Conservation (phyloP, 1,140 invertebrate species). For the Mizuhopecten yessoensis region DNA sequence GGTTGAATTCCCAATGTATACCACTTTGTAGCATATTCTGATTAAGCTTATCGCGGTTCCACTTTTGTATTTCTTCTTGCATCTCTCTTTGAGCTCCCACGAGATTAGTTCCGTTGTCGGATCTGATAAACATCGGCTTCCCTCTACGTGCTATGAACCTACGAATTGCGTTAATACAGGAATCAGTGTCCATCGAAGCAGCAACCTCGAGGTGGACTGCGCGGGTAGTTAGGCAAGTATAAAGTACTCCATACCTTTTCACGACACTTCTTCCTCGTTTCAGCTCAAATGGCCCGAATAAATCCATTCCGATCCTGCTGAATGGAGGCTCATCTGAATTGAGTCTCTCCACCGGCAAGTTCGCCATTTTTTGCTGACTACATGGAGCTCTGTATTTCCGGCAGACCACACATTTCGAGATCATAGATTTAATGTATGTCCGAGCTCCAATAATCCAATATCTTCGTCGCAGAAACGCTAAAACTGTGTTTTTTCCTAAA, state of each 20-base stretch:
- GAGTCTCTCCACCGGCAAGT: conserved; percentile 66
- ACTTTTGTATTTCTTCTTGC: conserved; percentile 55
- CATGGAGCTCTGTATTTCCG: conserved; percentile 56
- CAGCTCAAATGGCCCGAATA: conserved; percentile 66
- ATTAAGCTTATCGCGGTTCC: conserved; percentile 61
- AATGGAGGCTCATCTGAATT: conserved; percentile 63
- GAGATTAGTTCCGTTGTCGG: conserved; percentile 67
- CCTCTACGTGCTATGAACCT: conserved; percentile 66
- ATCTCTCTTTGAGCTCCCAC: conserved; percentile 69
- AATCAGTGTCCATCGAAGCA: conserved; percentile 57
- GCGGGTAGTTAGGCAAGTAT: conserved; percentile 44
- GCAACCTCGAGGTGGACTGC: conserved; percentile 62
- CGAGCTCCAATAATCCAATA: conserved; percentile 58
- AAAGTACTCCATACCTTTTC: conserved; percentile 44
- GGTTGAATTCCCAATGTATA: conserved; percentile 83
- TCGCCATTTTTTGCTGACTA: conserved; percentile 63
- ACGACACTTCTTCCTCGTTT: conserved; percentile 40
- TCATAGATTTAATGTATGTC: conserved; percentile 44
- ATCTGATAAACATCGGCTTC: conserved; percentile 54
- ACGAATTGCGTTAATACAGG: conserved; percentile 60
- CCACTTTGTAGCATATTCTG: background rate
- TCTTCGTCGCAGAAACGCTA: conserved; percentile 47
- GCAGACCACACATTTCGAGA: conserved; percentile 67
- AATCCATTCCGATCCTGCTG: conserved; percentile 61
- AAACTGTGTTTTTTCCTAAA: conserved; percentile 57